phyloP scores from a whole-genome alignment of 1,140 invertebrate species.

The Pomacea maculata region DNA sequence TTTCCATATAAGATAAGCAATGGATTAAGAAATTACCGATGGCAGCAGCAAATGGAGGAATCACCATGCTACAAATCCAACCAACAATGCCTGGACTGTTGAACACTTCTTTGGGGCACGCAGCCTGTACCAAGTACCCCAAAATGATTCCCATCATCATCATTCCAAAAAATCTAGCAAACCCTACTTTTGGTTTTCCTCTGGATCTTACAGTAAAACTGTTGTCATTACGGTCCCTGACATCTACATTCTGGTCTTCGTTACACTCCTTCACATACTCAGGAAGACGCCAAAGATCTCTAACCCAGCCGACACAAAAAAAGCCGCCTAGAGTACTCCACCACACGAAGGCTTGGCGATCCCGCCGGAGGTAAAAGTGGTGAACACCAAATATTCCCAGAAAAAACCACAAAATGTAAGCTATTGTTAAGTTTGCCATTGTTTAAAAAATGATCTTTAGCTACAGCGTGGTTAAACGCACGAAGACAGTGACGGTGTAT shows the following conservation, averaged over 20 bases:
- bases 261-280: conserved; percentile 89
- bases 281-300: conserved; percentile 86
- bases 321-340: conserved; percentile 87
- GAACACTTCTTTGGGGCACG: conserved; percentile 75
- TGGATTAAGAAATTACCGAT: conserved; percentile 72
- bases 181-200: conserved; percentile 63
- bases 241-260: conserved; percentile 76
- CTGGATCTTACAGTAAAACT: neutral
- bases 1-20: neutral
- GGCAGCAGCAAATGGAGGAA: conserved; percentile 76
- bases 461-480: too few relatives aligned
- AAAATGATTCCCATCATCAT: conserved; percentile 83
- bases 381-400: conserved; percentile 89
- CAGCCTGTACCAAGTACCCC: conserved; percentile 77
- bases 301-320: conserved; percentile 84
- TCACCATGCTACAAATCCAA: conserved; percentile 20
- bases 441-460: neutral
- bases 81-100: conserved; percentile 21
- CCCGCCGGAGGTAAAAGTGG: conserved; percentile 88
- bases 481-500: too few relatives aligned
- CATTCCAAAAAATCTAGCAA: conserved; percentile 79
- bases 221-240: conserved; percentile 72
- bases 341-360: conserved; percentile 90
- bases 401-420: conserved; percentile 87
- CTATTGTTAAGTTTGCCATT: conserved; percentile 71